phyloP scores from a whole-genome alignment of 2,888 invertebrate species.

The Sicus ferrugineus region DNA sequence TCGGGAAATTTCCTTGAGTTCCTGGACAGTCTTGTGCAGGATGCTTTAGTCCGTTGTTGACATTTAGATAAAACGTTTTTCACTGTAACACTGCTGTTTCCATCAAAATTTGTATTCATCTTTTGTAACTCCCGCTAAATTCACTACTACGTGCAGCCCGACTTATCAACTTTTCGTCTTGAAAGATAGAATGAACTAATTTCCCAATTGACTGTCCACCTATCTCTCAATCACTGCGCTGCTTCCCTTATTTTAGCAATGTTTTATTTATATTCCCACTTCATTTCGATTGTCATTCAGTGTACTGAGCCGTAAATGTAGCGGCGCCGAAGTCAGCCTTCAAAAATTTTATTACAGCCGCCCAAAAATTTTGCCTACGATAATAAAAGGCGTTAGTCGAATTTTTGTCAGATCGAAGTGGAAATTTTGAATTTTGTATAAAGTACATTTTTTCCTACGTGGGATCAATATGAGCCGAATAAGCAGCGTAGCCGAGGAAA shows the following conservation, averaged over 20 bases:
- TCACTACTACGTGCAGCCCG: slow-evolving; percentile 1
- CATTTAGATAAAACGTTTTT: slow-evolving; percentile 18
- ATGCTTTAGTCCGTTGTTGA: slow-evolving; percentile 27
- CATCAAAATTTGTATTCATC: neutral
- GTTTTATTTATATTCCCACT: neutral
- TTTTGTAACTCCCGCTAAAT: slow-evolving; percentile 9
- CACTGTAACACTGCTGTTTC: slow-evolving; percentile 14
- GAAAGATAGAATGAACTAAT: neutral
- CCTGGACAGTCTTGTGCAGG: neutral
- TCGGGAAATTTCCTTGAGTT: slow-evolving; percentile 3
- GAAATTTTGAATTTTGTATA: no score
- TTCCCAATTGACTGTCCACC: neutral
- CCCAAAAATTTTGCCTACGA: no score
- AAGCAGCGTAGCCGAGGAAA: no score
- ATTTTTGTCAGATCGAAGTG: no score
- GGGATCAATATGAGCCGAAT: no score
- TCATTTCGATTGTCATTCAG: neutral
- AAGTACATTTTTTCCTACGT: no score
- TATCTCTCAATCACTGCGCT: slow-evolving; percentile 8
- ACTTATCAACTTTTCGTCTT: neutral
- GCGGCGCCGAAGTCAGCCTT: no score
- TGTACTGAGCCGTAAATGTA: no score
- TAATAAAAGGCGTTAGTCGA: no score
- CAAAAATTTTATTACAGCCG: no score
- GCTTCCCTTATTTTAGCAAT: slow-evolving; percentile 5